Percentiles rank a stretch among this genome's conserved stretches.
Conservation (phyloP, 2,888 invertebrate species). For the Melinaea menophilus region DNA sequence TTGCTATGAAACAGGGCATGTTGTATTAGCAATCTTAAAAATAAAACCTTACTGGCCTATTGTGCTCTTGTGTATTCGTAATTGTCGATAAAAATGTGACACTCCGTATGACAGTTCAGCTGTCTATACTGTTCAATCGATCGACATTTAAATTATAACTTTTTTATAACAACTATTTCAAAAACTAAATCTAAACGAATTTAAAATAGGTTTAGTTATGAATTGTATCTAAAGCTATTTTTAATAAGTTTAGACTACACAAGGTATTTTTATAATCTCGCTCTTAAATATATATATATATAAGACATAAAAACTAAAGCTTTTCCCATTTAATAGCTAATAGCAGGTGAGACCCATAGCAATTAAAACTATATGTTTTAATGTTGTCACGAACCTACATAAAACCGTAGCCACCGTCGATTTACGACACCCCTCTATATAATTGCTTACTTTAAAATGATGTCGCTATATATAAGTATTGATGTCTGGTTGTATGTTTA, state of each 20-base stretch:
- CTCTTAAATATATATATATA: background rate
- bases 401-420: background rate
- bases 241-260: background rate
- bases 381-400: slow-evolving; percentile 1
- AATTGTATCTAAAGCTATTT: background rate
- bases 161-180: no score
- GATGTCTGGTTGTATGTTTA: background rate
- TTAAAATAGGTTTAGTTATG: no score
- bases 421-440: background rate
- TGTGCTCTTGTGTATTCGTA: no score
- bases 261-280: background rate
- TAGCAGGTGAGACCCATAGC: background rate
- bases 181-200: no score
- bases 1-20: background rate
- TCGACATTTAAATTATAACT: no score
- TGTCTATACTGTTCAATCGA: no score
- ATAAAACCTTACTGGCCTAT: background rate
- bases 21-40: background rate
- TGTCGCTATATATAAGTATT: background rate
- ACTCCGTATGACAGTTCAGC: no score
- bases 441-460: background rate
- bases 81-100: no score
- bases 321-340: background rate
- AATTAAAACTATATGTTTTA: background rate
- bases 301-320: background rate